A percentile compares a stretch with the other conserved stretches of the same genome.
phyloP scores from a whole-genome alignment of 2,113 vertebrate genomes.

The Montifringilla adamsi region DNA sequence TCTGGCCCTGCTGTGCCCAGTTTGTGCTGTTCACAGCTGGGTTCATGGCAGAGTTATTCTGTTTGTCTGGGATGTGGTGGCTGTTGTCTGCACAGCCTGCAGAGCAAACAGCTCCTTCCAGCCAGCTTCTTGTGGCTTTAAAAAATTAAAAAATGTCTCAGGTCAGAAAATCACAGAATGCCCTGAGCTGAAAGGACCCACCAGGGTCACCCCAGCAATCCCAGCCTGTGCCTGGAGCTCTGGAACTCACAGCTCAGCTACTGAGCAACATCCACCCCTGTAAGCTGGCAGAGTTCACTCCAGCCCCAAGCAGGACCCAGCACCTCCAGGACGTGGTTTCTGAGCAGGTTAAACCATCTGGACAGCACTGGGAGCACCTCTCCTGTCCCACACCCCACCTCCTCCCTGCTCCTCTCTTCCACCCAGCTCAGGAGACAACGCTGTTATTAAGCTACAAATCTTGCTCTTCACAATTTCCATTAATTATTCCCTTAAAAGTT shows the following conservation, averaged over 20 bases:
- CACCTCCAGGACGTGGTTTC: neutral
- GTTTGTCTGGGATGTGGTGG: fast-evolving
- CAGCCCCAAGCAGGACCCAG: fast-evolving
- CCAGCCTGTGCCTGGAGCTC: neutral
- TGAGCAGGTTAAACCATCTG: fast-evolving
- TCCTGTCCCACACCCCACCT: neutral
- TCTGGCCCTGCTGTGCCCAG: neutral
- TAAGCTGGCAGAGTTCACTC: no score
- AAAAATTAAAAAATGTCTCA: fast-evolving
- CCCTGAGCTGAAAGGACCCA: neutral
- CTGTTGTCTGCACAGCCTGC: fast-evolving
- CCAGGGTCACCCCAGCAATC: neutral
- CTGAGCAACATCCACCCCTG: fast-evolving
- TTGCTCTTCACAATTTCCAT: neutral
- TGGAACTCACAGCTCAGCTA: neutral
- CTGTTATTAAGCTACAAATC: neutral
- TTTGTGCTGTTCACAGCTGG: neutral
- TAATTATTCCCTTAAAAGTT: neutral
- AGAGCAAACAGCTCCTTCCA: neutral
- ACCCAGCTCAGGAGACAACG: neutral
- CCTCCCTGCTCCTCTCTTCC: neutral
- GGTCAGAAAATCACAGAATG: neutral
- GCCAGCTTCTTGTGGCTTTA: neutral
- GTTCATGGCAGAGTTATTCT: neutral
- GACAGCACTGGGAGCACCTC: neutral